Conservation (phyloP, 1,140 invertebrate genomes). For the Meloidogyne exigua region DNA sequence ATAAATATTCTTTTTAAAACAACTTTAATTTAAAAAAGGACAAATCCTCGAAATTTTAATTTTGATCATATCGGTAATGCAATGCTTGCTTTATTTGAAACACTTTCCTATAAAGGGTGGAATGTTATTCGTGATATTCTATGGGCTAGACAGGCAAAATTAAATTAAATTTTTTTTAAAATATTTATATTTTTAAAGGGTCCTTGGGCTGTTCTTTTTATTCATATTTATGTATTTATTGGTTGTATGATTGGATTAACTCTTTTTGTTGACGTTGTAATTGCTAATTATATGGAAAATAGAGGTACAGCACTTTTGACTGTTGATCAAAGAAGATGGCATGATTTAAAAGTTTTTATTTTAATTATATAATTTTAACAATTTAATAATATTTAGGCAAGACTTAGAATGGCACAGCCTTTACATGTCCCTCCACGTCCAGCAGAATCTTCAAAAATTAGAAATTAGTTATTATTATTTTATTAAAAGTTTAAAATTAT, state of each 20-base stretch:
- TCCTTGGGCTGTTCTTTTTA: conserved; percentile 78
- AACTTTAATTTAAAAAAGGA: conserved; percentile 34
- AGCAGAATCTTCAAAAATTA: conserved; percentile 68
- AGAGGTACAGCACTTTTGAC: conserved; percentile 98
- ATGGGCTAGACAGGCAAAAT: conserved; percentile 85
- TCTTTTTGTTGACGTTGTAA: conserved; percentile 91
- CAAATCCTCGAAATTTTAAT: conserved; percentile 55
- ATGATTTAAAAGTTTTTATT: conserved; percentile 94
- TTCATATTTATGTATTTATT: conserved; percentile 97
- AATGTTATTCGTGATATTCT: conserved; percentile 95
- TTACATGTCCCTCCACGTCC: conserved; percentile 93
- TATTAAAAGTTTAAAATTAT: not conserved
- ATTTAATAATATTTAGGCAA: not conserved
- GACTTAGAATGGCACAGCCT: conserved; percentile 89
- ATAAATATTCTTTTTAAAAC: conserved; percentile 3
- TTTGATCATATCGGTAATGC: conserved; percentile 99
- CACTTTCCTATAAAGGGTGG: conserved; percentile 98
- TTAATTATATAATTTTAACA: not conserved
- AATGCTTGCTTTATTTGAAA: conserved; percentile 95
- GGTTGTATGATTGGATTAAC: conserved; percentile 99
- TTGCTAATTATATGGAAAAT: conserved; percentile 99
- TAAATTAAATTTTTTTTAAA: conserved; percentile 68
- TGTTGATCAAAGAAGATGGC: conserved; percentile 97
- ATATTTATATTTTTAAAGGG: conserved; percentile 10
- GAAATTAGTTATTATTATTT: conserved; percentile 69